Conservation (phyloP, 53 echinoderm and acorn worm genomes). For the Paracentrotus lividus region DNA sequence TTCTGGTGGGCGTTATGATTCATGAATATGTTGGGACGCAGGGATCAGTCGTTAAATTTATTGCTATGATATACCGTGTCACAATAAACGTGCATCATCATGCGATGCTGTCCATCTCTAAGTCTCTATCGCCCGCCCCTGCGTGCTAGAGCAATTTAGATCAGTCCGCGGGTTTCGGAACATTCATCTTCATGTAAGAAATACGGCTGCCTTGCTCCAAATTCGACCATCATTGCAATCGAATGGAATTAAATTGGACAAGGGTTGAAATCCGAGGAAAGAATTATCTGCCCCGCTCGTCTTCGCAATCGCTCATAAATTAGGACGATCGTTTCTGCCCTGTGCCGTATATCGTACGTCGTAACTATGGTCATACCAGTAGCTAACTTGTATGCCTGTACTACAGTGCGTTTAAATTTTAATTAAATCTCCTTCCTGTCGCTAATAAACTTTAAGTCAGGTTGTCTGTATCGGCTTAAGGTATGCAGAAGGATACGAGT, state of each 20-base stretch:
- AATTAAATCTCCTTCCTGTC: constrained; percentile 40
- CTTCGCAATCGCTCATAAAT: constrained; percentile 53
- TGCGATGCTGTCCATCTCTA: neutral
- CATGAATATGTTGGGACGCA: neutral
- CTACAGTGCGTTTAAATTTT: neutral
- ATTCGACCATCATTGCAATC: constrained; percentile 63
- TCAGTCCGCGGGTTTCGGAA: neutral
- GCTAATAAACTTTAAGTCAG: constrained; percentile 11
- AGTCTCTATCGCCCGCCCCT: constrained; percentile 2
- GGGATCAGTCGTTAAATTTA: constrained; percentile 7
- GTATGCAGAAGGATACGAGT: neutral
- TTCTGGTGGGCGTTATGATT: constrained; percentile 40
- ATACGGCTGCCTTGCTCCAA: constrained; percentile 40
- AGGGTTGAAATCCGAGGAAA: constrained; percentile 62
- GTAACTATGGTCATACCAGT: neutral
- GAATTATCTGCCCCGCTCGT: constrained; percentile 57
- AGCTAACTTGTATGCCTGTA: neutral
- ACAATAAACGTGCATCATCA: neutral
- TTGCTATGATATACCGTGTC: constrained; percentile 21
- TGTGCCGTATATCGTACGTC: neutral
- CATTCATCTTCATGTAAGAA: constrained; percentile 58
- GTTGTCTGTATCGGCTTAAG: neutral
- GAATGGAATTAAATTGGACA: constrained; percentile 66
- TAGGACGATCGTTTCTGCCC: constrained; percentile 39
- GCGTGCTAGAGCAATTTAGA: constrained; percentile 51